Base-by-base conservation (phyloP, 2,888 invertebrate genomes). In the Ferdinandea cuprea region DNA sequence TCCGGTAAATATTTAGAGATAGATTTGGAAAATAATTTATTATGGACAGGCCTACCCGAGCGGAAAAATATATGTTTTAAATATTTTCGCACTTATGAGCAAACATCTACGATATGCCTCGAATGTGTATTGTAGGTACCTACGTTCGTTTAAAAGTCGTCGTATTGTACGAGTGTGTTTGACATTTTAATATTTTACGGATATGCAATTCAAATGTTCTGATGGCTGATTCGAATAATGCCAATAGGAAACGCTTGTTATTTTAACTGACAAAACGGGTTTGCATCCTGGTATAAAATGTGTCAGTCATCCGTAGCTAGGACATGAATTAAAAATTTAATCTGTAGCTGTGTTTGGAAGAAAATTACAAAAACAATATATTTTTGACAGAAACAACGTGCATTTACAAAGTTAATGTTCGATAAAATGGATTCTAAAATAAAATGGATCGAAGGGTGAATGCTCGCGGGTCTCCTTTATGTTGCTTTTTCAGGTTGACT, bases 11-110 rank as follows among this genome's bases (percentile, higher is more conserved):
- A 76, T 76, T 76, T 76, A 50, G 76, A 81, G 69, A 81, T 80
- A 69, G 35, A 81, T 65, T 81, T 46, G 58, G 52, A 52, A 69
- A 69, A 76, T 76, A 59, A 76, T 81, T 76, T 76, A 76, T 65
- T 46, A 69, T 50, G 42, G 44, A n/a, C 11, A 32, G 61, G 35
- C 30, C 42, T 52, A 74, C 56, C 56, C 68, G 54, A 48, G 73
- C 50, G 40, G 35, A 73, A 54, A 66, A 69, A 61, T 44, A 76
- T 69, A 59, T 52, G 58, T 54, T 54, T 68, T 54, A 19, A 17
- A 35, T 15, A 44, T 54, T 71, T 71, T 52, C 61, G 61, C 76
- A 65, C 50, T 73, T 65, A 46, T 59, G 32, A 61, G 28, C 42
- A 66, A 52, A 66, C 37, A 46, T 8, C 17, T n/a, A 35, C 19